phyloP scores from a whole-genome alignment of 1,140 invertebrate species.

The Euglossa dilemma region DNA sequence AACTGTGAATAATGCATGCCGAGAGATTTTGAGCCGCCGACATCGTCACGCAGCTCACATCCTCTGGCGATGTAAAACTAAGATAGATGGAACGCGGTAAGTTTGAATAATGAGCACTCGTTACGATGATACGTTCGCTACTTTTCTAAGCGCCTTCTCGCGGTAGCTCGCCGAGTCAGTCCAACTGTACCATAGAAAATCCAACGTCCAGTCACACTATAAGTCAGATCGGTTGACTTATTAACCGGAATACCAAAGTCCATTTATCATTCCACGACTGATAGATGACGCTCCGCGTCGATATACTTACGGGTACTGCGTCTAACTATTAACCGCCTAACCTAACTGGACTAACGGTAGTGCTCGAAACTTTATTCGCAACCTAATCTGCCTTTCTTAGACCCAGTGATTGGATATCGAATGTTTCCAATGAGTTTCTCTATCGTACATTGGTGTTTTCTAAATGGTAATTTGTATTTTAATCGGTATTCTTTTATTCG shows the following conservation, averaged over 20 bases:
- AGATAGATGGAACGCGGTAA: conserved; percentile 78
- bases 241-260: conserved; percentile 60
- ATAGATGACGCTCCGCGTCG: conserved; percentile 24
- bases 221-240: conserved; percentile 65
- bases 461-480: no score
- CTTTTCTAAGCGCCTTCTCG: conserved; percentile 51
- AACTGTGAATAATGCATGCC: conserved; percentile 78
- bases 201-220: conserved; percentile 45
- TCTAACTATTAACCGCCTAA: conserved; percentile 10
- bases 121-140: conserved; percentile 73
- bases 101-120: conserved; percentile 78
- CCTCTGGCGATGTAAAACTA: conserved; percentile 75
- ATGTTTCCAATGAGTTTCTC: no score
- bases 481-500: no score
- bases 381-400: no score
- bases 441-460: no score
- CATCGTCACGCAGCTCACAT: conserved; percentile 77
- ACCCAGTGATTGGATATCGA: no score
- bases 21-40: conserved; percentile 65
- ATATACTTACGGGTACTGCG: conserved; percentile 43
- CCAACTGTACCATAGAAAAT: conserved; percentile 49
- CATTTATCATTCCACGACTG: conserved; percentile 65
- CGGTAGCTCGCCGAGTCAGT: conserved; percentile 13
- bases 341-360: no score
- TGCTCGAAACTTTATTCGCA: no score